These are phyloP conservation scores for Ammodramus savannarum DNA, from an alignment of 2,113 vertebrate genomes.

Conservation along the genomic window DNA sequence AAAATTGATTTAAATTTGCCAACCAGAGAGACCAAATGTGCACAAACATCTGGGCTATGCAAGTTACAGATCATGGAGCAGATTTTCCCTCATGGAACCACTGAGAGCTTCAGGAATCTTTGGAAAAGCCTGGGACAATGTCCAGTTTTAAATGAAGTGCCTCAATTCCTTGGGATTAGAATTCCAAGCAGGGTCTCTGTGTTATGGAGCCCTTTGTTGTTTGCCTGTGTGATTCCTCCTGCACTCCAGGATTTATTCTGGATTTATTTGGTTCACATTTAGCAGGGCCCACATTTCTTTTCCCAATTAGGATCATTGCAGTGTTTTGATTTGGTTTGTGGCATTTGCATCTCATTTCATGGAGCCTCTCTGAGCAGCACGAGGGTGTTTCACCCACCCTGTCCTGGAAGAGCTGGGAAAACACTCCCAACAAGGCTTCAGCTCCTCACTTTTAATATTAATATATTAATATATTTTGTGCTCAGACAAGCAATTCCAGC, in stretches of 20 bases:
- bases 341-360: background rate
- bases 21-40: background rate
- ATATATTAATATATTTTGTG: too few relatives aligned
- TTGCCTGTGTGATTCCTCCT: background rate
- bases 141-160: background rate
- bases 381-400: background rate
- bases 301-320: background rate
- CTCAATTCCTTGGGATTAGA: background rate
- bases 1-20: background rate
- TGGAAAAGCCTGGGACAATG: background rate
- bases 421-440: background rate
- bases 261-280: background rate
- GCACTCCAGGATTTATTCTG: background rate
- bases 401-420: background rate
- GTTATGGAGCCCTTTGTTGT: background rate
- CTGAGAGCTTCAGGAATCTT: background rate
- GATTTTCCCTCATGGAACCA: background rate
- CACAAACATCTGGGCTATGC: accelerated
- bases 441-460: background rate
- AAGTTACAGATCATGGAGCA: background rate
- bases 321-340: background rate
- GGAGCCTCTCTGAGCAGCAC: background rate
- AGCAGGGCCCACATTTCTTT: background rate
- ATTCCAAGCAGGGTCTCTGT: background rate
- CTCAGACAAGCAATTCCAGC: background rate